Percentiles rank a stretch among this genome's conserved stretches.
phyloP scores from a whole-genome alignment of 2,113 vertebrate genomes.

The Lycaon pictus region DNA sequence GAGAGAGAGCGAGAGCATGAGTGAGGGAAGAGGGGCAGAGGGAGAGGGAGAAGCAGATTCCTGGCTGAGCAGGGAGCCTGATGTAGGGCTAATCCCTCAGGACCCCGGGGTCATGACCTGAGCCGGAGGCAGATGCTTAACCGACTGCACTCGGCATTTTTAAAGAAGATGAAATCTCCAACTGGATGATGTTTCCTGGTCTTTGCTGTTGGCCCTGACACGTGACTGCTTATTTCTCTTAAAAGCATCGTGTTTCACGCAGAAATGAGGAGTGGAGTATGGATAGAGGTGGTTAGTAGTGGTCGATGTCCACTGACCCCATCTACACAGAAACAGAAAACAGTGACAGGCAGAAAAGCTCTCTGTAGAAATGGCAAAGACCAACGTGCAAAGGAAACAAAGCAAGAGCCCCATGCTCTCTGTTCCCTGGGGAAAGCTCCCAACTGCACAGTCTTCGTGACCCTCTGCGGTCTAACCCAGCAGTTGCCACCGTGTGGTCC shows the following conservation, averaged over 20 bases:
- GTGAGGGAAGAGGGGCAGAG: not conserved
- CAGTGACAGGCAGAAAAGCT: conserved; percentile 1
- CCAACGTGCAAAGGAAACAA: not conserved
- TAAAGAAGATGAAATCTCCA: not conserved
- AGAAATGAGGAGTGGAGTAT: conserved; percentile 23
- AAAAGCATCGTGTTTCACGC: not conserved
- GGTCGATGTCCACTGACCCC: not conserved
- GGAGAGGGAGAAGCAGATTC: not conserved
- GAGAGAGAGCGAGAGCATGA: not conserved
- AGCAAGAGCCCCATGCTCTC: not conserved
- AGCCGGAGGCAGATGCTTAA: not conserved
- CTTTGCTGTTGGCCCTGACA: not conserved
- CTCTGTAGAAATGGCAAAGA: not conserved
- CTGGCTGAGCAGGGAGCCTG: not conserved
- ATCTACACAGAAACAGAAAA: not conserved
- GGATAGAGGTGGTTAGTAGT: not conserved
- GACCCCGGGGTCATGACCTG: not conserved
- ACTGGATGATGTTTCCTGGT: not conserved
- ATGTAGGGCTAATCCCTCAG: not conserved
- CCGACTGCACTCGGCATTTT: not conserved
- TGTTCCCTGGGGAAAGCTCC: not conserved
- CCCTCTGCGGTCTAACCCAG: not conserved
- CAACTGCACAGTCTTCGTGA: not conserved
- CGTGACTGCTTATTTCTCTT: not conserved
- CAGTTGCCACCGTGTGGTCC: not conserved